Percentiles rank a stretch among this genome's conserved stretches.
Conservation (phyloP, 2,888 invertebrate species). For the Dromius quadrimaculatus region DNA sequence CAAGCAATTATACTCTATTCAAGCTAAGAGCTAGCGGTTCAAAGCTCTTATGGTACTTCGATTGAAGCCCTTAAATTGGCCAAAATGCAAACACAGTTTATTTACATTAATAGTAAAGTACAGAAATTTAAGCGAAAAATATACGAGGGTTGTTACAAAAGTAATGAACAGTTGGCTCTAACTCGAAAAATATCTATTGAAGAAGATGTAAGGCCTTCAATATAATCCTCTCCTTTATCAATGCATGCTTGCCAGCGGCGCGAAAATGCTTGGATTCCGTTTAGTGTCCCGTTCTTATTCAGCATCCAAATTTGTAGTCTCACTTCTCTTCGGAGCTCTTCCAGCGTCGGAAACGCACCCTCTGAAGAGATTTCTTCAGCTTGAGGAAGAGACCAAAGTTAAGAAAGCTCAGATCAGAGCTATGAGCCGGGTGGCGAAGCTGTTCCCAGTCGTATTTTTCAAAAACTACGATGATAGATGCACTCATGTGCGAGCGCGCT, state of each 20-base stretch:
- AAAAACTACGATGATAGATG: not conserved
- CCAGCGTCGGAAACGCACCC: not conserved
- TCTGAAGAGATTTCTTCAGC: slow-evolving; percentile 13
- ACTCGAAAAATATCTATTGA: too few species aligned
- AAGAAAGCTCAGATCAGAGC: not conserved
- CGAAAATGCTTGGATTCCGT: slow-evolving; percentile 1
- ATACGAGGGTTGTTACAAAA: too few species aligned
- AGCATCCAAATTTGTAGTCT: slow-evolving; percentile 1
- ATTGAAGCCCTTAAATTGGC: too few species aligned
- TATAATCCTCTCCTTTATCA: too few species aligned
- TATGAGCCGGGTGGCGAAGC: not conserved
- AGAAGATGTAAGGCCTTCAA: too few species aligned
- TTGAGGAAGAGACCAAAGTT: slow-evolving; percentile 5
- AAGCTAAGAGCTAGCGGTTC: too few species aligned
- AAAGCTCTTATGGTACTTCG: too few species aligned
- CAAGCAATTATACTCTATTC: too few species aligned
- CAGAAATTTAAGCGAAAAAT: too few species aligned
- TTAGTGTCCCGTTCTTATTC: not conserved
- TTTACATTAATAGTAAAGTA: too few species aligned
- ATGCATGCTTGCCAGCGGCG: not conserved
- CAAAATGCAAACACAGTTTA: too few species aligned
- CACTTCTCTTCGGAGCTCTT: not conserved
- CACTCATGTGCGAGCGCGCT: not conserved
- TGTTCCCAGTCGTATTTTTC: not conserved
- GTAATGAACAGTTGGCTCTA: too few species aligned